A percentile compares a stretch with the other conserved stretches of the same genome.
These are phyloP conservation scores for Lates calcarifer DNA, from an alignment of 2,113 vertebrate species.

Conservation along the genomic window DNA sequence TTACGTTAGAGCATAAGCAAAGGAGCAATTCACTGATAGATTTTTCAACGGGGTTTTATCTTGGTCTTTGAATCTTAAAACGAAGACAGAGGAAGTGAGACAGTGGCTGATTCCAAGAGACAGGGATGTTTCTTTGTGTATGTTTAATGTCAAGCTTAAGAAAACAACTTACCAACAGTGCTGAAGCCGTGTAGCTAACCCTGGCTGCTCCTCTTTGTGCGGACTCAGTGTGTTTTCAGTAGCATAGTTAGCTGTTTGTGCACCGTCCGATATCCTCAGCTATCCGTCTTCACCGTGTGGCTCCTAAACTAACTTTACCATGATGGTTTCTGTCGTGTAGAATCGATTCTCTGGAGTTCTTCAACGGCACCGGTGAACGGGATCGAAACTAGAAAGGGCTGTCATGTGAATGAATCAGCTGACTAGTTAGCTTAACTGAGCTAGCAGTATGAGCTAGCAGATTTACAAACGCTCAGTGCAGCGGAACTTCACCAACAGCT, in stretches of 20 bases:
- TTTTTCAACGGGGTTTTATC: neutral
- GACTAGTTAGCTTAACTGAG: slow-evolving; percentile 33
- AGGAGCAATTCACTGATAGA: rapidly evolving
- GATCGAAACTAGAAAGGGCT: slow-evolving; percentile 19
- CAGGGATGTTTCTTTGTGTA: neutral
- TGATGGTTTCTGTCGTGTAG: neutral
- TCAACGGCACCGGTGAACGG: neutral
- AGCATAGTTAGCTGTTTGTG: slow-evolving; percentile 25
- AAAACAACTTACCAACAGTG: neutral
- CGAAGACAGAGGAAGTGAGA: neutral
- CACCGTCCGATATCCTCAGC: neutral
- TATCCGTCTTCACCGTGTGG: too few relatives aligned
- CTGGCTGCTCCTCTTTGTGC: slow-evolving; percentile 14
- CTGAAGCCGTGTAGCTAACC: slow-evolving; percentile 18
- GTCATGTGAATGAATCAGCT: slow-evolving; percentile 83
- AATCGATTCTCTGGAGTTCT: neutral
- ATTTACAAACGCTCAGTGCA: neutral
- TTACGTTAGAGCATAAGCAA: neutral
- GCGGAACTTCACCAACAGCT: rapidly evolving
- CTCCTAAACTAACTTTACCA: neutral
- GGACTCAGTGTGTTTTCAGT: neutral
- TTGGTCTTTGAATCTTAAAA: neutral
- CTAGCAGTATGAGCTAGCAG: neutral
- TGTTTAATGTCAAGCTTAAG: neutral
- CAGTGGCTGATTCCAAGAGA: neutral